A percentile compares a stretch with the other conserved stretches of the same genome.
Evolutionary conservation across 2,113 vertebrate species (phyloP).

Genomic region (Potamarius usumacintae): DNA sequence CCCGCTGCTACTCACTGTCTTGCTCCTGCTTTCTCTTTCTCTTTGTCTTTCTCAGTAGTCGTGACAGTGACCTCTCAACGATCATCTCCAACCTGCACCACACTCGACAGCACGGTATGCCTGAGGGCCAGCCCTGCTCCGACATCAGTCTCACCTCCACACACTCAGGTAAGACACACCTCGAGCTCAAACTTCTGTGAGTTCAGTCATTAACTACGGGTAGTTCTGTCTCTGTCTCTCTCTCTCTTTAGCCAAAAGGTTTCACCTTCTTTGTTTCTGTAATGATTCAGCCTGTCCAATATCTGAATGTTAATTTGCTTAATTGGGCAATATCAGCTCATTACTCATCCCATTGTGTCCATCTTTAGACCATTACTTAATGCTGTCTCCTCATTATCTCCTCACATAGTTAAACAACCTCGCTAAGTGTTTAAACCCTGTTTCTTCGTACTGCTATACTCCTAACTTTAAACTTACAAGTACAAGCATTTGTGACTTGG

Average conservation of each 20-base stretch:
- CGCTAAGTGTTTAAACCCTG: conserved; percentile 42
- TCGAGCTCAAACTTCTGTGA: conserved; percentile 17
- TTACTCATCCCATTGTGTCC: conserved; percentile 71
- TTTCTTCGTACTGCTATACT: background rate
- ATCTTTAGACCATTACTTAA: conserved; percentile 72
- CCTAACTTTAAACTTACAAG: background rate
- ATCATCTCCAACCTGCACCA: conserved; percentile 94
- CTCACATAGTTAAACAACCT: conserved; percentile 69
- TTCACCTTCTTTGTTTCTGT: conserved; percentile 51
- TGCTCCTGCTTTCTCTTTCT: conserved; percentile 24
- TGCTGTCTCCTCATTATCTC: conserved; percentile 69
- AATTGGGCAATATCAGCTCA: conserved; percentile 70
- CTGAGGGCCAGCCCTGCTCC: conserved; percentile 86
- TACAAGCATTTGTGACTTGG: background rate
- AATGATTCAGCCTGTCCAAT: conserved; percentile 54
- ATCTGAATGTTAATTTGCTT: conserved; percentile 68
- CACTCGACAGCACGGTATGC: conserved; percentile 92
- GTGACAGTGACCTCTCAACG: conserved; percentile 89
- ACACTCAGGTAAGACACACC: conserved; percentile 82
- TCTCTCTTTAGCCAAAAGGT: conserved; percentile 34
- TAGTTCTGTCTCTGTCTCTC: conserved; percentile 28
- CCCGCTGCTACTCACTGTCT: conserved; percentile 18
- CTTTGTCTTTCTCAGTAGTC: conserved; percentile 74
- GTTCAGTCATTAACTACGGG: background rate
- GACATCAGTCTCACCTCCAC: conserved; percentile 83